Base-by-base conservation (phyloP, 2,888 invertebrate genomes). In the Hoplodrina blanda region DNA sequence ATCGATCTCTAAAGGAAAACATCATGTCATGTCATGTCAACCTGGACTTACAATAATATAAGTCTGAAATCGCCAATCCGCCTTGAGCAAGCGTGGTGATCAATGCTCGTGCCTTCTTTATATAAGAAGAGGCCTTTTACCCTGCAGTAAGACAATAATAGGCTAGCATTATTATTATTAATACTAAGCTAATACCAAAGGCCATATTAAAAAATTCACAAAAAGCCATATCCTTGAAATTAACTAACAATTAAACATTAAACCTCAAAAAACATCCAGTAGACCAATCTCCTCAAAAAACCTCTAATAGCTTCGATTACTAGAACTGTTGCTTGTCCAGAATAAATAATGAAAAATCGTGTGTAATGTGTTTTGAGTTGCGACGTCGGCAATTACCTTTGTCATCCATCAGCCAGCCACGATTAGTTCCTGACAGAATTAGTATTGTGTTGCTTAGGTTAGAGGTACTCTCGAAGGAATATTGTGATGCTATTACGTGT, bases 321-420 rank as follows among this genome's bases (percentile, higher is more conserved):
- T 81, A 87, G 87, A 87, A 87, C 83, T 85, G 85, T 88, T 82
- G 85, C 87, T 87, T 85, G 85, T 84, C 86, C 85, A 87, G 88
- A 88, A 91, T 92, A 92, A 92, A 91, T 92, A 92, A 92, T 92
- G 91, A 88, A 90, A 90, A 90, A 88, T 90, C 84, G 90, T 92
- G 90, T 90, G 90, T 92, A 91, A 93, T 89, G 89, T 85, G 88
- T 89, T 88, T 87, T 83, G 85, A 78, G 90, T 87, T 83, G 86
- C 85, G 88, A 87, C 88, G 88, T 80, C 71, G 77, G 87, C 90
- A 88, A 91, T 94, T 91, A 92, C 88, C 84, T 81, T 81, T 75
- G 88, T 87, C 86, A 94, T 94, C 91, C 90, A 93, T 94, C 93
- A 92, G 82, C 63, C 72, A 81, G 85, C 71, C 89, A 83, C 86